phyloP scores from a whole-genome alignment of 2,113 vertebrate genomes.

The Nannobrachium achirus region DNA sequence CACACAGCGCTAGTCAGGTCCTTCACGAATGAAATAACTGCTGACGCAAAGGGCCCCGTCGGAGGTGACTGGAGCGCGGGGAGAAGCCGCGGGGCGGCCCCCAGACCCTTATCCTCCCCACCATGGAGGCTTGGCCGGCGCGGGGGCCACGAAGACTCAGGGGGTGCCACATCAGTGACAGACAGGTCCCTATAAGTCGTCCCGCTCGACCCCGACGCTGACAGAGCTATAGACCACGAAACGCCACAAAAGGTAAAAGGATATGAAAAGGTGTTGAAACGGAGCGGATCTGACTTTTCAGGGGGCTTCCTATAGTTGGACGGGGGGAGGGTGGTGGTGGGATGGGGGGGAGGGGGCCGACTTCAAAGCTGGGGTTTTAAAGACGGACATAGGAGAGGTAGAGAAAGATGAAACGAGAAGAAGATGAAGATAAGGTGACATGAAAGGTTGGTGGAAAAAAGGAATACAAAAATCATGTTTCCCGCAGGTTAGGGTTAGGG shows the following conservation, averaged over 20 bases:
- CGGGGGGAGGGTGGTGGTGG: slow-evolving; percentile 38
- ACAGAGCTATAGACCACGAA: slow-evolving; percentile 39
- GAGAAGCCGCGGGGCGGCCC: slow-evolving; percentile 12
- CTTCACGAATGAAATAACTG: slow-evolving; percentile 51
- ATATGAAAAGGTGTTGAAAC: slow-evolving; percentile 79
- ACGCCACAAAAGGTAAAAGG: slow-evolving; percentile 34
- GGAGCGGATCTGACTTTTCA: slow-evolving; percentile 60
- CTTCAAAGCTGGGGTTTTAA: slow-evolving; percentile 46
- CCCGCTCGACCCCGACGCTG: slow-evolving; percentile 28
- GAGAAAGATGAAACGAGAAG: not conserved
- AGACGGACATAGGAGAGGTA: slow-evolving; percentile 22
- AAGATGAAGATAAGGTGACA: not conserved
- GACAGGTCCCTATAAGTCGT: slow-evolving; percentile 55
- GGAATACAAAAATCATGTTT: slow-evolving; percentile 5
- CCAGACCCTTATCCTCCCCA: slow-evolving; percentile 23
- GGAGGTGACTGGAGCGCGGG: slow-evolving; percentile 40
- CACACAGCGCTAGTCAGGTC: slow-evolving; percentile 68
- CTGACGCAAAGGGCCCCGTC: slow-evolving; percentile 65
- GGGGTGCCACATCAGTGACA: slow-evolving; percentile 20
- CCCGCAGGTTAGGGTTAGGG: not conserved
- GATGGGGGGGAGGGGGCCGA: slow-evolving; percentile 35
- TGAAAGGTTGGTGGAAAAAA: slow-evolving; percentile 16
- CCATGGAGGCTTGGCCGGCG: slow-evolving; percentile 24
- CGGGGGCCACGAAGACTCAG: slow-evolving; percentile 26
- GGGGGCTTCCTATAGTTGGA: slow-evolving; percentile 25